Evolutionary conservation across 1,140 invertebrate genomes (phyloP).

Genomic region (Lysiphlebus fabarum): DNA sequence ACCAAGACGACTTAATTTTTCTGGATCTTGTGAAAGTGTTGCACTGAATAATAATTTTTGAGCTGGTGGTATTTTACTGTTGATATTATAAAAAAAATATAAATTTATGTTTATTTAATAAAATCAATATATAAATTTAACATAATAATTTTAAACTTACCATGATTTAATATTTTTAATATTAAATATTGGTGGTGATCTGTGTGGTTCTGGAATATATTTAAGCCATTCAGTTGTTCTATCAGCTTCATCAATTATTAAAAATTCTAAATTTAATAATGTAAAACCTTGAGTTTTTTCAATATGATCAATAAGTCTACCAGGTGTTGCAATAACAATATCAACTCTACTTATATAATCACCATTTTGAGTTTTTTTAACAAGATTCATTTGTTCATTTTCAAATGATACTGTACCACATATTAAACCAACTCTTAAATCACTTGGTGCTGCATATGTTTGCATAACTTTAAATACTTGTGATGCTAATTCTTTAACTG

Average conservation of each 20-base stretch:
- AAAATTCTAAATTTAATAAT: conserved; percentile 73
- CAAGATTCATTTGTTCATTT: conserved; percentile 72
- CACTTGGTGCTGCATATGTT: conserved; percentile 68
- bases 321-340: conserved; percentile 91
- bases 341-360: conserved; percentile 67
- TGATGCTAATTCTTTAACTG: conserved; percentile 84
- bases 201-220: conserved; percentile 57
- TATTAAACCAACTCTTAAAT: conserved; percentile 70
- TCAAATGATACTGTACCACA: conserved; percentile 70
- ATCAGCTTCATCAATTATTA: conserved; percentile 96
- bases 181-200: conserved; percentile 39
- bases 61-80: conserved; percentile 58
- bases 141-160: conserved; percentile 25
- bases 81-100: conserved; percentile 18
- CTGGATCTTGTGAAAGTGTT: conserved; percentile 92
- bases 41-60: conserved; percentile 96
- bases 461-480: conserved; percentile 86
- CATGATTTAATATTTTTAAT: conserved; percentile 32
- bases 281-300: conserved; percentile 83
- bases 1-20: conserved; percentile 82
- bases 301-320: conserved; percentile 89
- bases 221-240: conserved; percentile 86
- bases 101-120: conserved; percentile 18
- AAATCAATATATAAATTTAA: neutral
- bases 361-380: conserved; percentile 59